Base-by-base conservation (phyloP, 2,113 vertebrate genomes). In the Sisor rabdophorus region DNA sequence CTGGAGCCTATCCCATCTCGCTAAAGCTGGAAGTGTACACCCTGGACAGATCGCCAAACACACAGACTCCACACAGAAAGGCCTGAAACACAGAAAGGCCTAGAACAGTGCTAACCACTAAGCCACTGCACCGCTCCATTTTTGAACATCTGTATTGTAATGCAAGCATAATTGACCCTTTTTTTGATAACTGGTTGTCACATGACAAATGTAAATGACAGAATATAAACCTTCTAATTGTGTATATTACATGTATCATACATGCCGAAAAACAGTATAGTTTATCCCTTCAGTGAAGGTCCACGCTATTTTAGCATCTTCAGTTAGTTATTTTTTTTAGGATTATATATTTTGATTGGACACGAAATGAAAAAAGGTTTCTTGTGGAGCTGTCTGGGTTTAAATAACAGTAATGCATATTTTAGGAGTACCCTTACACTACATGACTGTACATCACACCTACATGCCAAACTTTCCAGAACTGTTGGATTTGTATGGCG, bases 221-320 rank as follows among this genome's bases (percentile, higher is more conserved):
- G n/a, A n/a, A 68, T 47, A 67, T 76, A 19, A 67, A 36, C 47
- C 65, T 80, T 85, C 26, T 70, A 76, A 65, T 55, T 75, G 58
- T 78, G 71, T 78, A 77, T 71, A 83, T 78, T 71, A 75, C n/a
- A 75, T 64, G 73, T 81, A 81, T 75, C 40, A 50, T 28, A 71
- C 58, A 63, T 67, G 71, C 60, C 4, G 9, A 12, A 68, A 69
- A 32, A 75, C 53, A 71, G 68, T 44, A 77, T 79, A 78, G 85
- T 53, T 74, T 84, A 85, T 85, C 86, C 91, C 91, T 93, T 93
- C 91, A 93, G 83, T 92, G 91, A 92, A 93, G 91, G 91, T 89
- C 75, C 86, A 84, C 90, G 89, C 82, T 81, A 32, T 75, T 78
- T 87, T 84, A 68, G 50, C 10, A 90, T 91, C 87, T 85, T 88